These are phyloP conservation scores for Mesorhabditis belari DNA, from an alignment of 2,888 invertebrate genomes.

Conservation along the genomic window DNA sequence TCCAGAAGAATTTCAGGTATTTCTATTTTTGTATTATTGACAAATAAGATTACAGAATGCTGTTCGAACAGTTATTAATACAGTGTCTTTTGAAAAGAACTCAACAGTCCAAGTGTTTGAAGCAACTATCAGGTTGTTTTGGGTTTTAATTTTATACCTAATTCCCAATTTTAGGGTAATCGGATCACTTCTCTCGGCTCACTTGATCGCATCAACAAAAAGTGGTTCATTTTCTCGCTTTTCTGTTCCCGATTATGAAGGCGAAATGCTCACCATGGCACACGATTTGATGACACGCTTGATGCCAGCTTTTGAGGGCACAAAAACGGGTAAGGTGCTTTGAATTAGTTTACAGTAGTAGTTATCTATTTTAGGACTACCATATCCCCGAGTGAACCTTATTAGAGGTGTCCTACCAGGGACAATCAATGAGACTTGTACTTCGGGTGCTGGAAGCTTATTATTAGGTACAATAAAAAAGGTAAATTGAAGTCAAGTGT, in stretches of 20 bases:
- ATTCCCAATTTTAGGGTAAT: conserved; percentile 58
- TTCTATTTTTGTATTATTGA: not conserved
- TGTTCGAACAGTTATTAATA: conserved; percentile 60
- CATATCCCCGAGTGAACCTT: conserved; percentile 60
- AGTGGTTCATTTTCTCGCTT: conserved; percentile 59
- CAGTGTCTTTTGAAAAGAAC: conserved; percentile 63
- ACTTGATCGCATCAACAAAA: conserved; percentile 62
- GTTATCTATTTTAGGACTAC: conserved; percentile 29
- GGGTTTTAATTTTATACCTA: not conserved
- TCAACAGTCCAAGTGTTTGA: conserved; percentile 66
- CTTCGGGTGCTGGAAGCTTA: conserved; percentile 64
- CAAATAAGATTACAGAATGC: conserved; percentile 54
- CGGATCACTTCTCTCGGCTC: conserved; percentile 64
- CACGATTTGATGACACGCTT: conserved; percentile 62
- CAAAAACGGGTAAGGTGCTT: conserved; percentile 57
- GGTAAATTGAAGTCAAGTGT: too few species aligned
- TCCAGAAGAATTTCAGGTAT: not conserved
- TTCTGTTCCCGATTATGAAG: conserved; percentile 43
- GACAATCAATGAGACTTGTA: conserved; percentile 62
- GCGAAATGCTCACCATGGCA: conserved; percentile 62
- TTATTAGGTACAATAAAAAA: conserved; percentile 62
- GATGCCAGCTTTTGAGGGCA: conserved; percentile 63
- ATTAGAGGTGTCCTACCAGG: conserved; percentile 58
- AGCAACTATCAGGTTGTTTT: conserved; percentile 61
- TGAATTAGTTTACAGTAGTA: not conserved